These are phyloP conservation scores for Pelobates fuscus DNA, from an alignment of 2,113 vertebrate genomes.

Conservation along the genomic window DNA sequence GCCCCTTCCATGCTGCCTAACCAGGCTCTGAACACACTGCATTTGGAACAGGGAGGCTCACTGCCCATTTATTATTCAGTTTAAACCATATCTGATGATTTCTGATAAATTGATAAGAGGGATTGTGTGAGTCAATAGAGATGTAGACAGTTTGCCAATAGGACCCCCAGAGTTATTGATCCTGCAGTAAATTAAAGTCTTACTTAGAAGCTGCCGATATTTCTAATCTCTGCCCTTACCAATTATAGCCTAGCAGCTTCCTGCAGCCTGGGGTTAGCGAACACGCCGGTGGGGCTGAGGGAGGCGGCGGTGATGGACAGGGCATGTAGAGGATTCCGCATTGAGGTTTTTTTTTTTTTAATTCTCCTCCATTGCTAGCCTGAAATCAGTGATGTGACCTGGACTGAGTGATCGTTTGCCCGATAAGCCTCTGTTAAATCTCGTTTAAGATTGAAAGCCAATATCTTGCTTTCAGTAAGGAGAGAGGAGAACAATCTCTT, in stretches of 20 bases:
- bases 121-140: conserved; percentile 99
- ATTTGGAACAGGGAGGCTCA: not conserved
- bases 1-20: no score
- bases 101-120: conserved; percentile 99
- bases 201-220: conserved; percentile 96
- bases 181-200: conserved; percentile 99
- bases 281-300: conserved; percentile 54
- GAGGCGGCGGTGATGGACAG: conserved; percentile 28
- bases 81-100: conserved; percentile 92
- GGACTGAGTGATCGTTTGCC: conserved; percentile 53
- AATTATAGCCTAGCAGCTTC: conserved; percentile 78
- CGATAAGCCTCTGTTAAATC: conserved; percentile 79
- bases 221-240: conserved; percentile 84
- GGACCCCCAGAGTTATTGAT: conserved; percentile 95
- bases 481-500: conserved; percentile 69
- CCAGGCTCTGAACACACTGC: not conserved
- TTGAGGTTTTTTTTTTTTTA: conserved; percentile 17
- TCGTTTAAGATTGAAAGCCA: conserved; percentile 90
- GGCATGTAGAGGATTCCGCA: not conserved
- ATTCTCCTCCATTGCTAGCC: not conserved
- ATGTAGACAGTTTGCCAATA: conserved; percentile 99
- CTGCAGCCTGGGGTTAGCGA: conserved; percentile 48
- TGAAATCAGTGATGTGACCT: conserved; percentile 35
- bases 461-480: conserved; percentile 77
- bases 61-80: conserved; percentile 58